Base-by-base conservation (phyloP, 2,113 vertebrate genomes). In the Butorides virescens region DNA sequence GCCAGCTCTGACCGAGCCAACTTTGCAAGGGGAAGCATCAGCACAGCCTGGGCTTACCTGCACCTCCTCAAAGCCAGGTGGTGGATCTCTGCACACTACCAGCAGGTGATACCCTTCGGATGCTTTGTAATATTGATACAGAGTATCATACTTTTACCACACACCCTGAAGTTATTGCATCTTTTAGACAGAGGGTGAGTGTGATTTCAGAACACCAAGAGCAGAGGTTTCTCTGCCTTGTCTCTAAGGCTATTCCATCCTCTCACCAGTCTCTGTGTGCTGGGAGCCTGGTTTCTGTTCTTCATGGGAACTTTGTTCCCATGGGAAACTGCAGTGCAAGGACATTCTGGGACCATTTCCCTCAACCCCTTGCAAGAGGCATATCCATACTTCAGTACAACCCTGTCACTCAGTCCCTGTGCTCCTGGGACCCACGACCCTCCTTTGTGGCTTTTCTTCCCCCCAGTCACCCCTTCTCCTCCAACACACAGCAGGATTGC, bases 1-100 rank as follows among this genome's bases (percentile, higher is more conserved):
- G 27, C 7, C 11, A 70, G 29, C 12, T 9, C 20, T 0, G 2
- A 7, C 7, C 0, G 4, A 50, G n/a, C 0, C 2, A 7, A 8
- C 20, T 82, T 16, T 34, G n/a, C 46, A 61, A 58, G 6, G 5
- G 3, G 20, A 58, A 36, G 11, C 15, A 39, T 30, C 7, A 42
- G 50, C 26, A 29, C 21, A 66, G 49, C 8, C 8, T 34, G 18
- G 8, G 25, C 7, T 84, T 30, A 36, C 3, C 4, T 46, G 6
- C 11, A 49, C 2, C 32, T 80, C 25, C 42, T 39, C 21, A 49
- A 68, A 76, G 26, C 7, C 19, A 78, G 20, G 29, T 85, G 21
- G 44, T 23, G 7, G 17, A 42, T 18, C 20, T 62, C 2, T 46
- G 19, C 21, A 34, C 5, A 11, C 30, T 18, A 47, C n/a, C 14